Evolutionary conservation across 2,888 invertebrate genomes (phyloP).

Genomic region (Parnassius smintheus): DNA sequence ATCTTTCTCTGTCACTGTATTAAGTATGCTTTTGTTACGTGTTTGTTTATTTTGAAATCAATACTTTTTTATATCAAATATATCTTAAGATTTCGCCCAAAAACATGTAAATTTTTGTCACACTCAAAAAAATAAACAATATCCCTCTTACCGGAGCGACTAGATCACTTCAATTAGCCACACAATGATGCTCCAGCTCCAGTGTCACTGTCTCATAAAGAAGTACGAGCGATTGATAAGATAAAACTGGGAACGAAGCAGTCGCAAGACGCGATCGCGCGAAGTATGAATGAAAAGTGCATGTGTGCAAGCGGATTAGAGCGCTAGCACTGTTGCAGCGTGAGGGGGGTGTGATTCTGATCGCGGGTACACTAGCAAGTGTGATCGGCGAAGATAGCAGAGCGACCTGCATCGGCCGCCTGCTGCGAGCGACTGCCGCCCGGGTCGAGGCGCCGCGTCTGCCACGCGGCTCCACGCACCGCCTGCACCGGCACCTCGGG

Average conservation of each 20-base stretch:
- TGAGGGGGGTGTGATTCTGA: slow-evolving; percentile 54
- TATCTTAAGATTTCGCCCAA: neutral
- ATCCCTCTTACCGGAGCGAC: slow-evolving; percentile 23
- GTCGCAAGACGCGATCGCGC: slow-evolving; percentile 38
- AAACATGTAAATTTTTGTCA: neutral
- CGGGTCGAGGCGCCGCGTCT: slow-evolving; percentile 66
- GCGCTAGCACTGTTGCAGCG: slow-evolving; percentile 33
- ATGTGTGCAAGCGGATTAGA: slow-evolving; percentile 47
- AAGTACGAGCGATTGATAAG: slow-evolving; percentile 23
- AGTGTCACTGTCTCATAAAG: slow-evolving; percentile 28
- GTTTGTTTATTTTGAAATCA: slow-evolving; percentile 3
- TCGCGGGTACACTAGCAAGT: slow-evolving; percentile 52
- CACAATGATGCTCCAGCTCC: slow-evolving; percentile 20
- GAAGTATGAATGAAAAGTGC: slow-evolving; percentile 63
- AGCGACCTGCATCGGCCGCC: slow-evolving; percentile 73
- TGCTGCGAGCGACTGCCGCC: slow-evolving; percentile 76
- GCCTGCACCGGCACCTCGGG: slow-evolving; percentile 43
- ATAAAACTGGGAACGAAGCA: slow-evolving; percentile 19
- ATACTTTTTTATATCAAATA: neutral
- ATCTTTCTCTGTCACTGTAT: neutral
- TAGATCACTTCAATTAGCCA: slow-evolving; percentile 23
- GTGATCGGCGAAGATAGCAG: slow-evolving; percentile 41
- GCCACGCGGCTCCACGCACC: slow-evolving; percentile 46
- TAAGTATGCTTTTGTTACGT: neutral
- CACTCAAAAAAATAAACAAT: slow-evolving; percentile 5